Percentiles rank a stretch among this genome's conserved stretches.
Evolutionary conservation across 2,888 invertebrate genomes (phyloP).

Genomic region (Marronus borbonicus): DNA sequence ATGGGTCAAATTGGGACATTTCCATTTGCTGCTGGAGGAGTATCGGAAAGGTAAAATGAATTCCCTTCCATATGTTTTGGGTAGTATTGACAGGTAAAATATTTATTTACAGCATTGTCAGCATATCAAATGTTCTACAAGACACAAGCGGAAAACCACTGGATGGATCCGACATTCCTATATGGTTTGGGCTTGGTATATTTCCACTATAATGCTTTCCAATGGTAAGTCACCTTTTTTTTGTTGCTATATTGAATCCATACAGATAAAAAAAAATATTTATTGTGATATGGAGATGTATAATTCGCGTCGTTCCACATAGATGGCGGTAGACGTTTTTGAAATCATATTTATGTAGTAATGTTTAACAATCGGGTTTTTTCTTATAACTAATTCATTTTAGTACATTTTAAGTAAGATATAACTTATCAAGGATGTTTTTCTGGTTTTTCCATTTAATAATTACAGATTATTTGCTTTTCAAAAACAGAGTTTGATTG

Average conservation of each 20-base stretch:
- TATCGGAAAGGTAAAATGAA: slow-evolving; percentile 89
- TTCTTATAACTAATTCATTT: too few relatives aligned
- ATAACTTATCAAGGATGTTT: too few relatives aligned
- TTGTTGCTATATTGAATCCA: not conserved
- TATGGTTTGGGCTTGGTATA: slow-evolving; percentile 97
- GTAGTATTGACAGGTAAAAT: slow-evolving; percentile 59
- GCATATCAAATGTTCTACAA: slow-evolving; percentile 96
- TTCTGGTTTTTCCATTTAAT: too few relatives aligned
- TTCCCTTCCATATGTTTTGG: not conserved
- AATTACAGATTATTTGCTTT: too few relatives aligned
- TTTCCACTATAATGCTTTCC: slow-evolving; percentile 95
- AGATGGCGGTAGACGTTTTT: not conserved
- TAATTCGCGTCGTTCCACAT: not conserved
- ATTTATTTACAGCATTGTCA: slow-evolving; percentile 85
- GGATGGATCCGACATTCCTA: slow-evolving; percentile 92
- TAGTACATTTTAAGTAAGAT: too few relatives aligned
- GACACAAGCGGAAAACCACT: slow-evolving; percentile 81
- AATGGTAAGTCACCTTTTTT: slow-evolving; percentile 84
- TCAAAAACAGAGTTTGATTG: too few relatives aligned
- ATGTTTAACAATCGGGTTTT: too few relatives aligned
- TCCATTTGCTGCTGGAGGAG: slow-evolving; percentile 93
- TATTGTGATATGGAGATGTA: too few relatives aligned
- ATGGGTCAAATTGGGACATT: slow-evolving; percentile 95
- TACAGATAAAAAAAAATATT: too few relatives aligned
- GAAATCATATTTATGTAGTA: not conserved